These are phyloP conservation scores for Carlito syrichta DNA, from an alignment of 2,113 vertebrate genomes.

Conservation along the genomic window DNA sequence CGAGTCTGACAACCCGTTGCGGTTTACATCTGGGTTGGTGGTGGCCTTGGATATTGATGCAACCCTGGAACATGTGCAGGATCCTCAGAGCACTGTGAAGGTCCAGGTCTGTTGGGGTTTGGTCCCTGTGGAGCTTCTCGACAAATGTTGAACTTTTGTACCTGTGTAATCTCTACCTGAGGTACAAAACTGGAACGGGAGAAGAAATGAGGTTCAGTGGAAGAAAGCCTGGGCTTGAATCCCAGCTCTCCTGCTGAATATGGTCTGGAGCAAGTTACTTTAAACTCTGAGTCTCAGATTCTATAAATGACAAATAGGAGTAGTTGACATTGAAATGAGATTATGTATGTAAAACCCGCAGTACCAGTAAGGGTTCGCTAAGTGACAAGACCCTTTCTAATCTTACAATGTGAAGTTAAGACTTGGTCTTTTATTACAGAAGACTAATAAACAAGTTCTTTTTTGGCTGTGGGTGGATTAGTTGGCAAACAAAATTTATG, in stretches of 20 bases:
- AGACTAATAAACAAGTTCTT: neutral
- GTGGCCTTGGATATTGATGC: slow-evolving; percentile 95
- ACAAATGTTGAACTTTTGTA: neutral
- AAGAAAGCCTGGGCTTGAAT: neutral
- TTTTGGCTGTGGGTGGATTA: neutral
- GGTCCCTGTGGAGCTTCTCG: neutral
- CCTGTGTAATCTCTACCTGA: neutral
- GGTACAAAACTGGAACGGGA: neutral
- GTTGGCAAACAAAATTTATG: neutral
- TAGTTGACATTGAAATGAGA: neutral
- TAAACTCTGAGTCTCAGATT: neutral
- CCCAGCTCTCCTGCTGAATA: neutral
- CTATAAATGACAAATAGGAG: neutral
- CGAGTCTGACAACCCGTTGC: slow-evolving; percentile 95
- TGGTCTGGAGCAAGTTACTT: neutral
- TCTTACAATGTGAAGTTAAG: neutral
- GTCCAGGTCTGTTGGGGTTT: slow-evolving; percentile 91
- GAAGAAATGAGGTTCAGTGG: neutral
- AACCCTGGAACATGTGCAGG: slow-evolving; percentile 93
- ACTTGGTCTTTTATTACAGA: neutral
- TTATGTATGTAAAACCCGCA: neutral
- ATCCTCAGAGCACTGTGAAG: slow-evolving; percentile 93
- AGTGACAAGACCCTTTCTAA: neutral
- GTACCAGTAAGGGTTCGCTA: neutral
- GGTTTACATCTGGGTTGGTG: slow-evolving; percentile 94